phyloP scores from a whole-genome alignment of 2,888 invertebrate species.

The Rotaria macrura region DNA sequence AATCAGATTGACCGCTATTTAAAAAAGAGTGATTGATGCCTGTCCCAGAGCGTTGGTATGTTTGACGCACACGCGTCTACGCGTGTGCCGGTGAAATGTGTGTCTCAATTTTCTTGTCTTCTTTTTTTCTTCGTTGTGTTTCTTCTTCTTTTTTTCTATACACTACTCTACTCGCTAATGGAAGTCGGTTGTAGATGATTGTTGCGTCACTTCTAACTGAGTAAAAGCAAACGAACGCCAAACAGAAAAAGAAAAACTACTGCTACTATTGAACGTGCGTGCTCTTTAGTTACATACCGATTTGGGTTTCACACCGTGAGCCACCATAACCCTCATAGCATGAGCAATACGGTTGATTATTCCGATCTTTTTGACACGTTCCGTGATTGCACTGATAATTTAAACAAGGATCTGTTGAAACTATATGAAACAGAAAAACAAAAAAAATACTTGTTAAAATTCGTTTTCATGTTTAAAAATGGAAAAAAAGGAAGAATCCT shows the following conservation, averaged over 20 bases:
- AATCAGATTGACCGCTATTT: not conserved
- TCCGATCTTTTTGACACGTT: not conserved
- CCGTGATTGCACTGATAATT: not conserved
- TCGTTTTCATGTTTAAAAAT: too few relatives aligned
- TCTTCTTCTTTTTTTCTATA: not conserved
- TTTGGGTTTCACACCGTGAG: not conserved
- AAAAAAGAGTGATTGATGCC: not conserved
- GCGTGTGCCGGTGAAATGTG: not conserved
- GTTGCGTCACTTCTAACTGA: not conserved
- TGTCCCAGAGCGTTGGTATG: not conserved
- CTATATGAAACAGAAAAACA: not conserved
- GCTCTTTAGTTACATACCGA: not conserved
- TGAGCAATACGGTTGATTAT: not conserved
- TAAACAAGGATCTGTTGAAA: not conserved
- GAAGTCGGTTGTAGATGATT: not conserved
- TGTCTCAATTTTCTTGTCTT: conserved; percentile 2
- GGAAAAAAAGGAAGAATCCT: too few relatives aligned
- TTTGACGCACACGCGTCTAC: not conserved
- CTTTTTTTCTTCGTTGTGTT: not conserved
- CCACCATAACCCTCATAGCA: not conserved
- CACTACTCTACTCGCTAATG: not conserved
- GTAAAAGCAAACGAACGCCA: not conserved
- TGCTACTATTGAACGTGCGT: not conserved
- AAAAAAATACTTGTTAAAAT: too few relatives aligned
- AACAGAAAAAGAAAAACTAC: not conserved